Base-by-base conservation (phyloP, 2,888 invertebrate species). In the Leptinotarsa peninsularis region DNA sequence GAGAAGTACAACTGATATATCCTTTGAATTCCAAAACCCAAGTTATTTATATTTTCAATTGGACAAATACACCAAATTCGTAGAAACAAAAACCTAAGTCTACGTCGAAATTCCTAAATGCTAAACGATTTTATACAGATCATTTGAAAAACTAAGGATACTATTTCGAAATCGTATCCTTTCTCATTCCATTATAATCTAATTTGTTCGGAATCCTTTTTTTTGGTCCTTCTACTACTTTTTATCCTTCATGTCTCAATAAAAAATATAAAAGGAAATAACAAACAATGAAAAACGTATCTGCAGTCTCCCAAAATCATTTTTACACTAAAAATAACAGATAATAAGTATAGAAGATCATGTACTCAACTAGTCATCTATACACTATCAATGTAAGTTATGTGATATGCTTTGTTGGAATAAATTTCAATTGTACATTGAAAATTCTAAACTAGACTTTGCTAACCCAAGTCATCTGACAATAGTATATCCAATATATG, bases 371-470 rank as follows among this genome's bases (percentile, higher is more conserved):
- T 58, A 23, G 21, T 58, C 58, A 15, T 21, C 56, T 23, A 58
- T 58, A 58, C 23, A 58, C 43, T 43, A 21, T 58, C 3, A 23
- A 21, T 58, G 21, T 21, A 21, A 23, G 13, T 56, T n/a, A n/a
- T 58, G 17, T 58, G 58, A 58, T 58, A 58, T 58, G 58, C 58
- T 58, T 43, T 58, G 58, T 58, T 58, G 58, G 58, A 58, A 58
- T 58, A 58, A 15, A 58, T 23, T 21, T 58, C 58, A 58, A 23
- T 58, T 58, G 58, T 58, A 58, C 27, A 15, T 13, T 54, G 18
- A 54, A 18, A 18, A n/a, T 54, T 54, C 54, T 18, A 54, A 18
- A 54, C 54, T 54, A 54, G 54, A 21, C 23, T 15, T 23, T 21
- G 15, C 23, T 58, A 58, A 58, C 23, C 14, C 58, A 14, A 58